Evolutionary conservation across 2,797 vertebrate species (phyloP), one percentile per base, ranked within the genome.

Genomic region (Pitangus sulphuratus): DNA sequence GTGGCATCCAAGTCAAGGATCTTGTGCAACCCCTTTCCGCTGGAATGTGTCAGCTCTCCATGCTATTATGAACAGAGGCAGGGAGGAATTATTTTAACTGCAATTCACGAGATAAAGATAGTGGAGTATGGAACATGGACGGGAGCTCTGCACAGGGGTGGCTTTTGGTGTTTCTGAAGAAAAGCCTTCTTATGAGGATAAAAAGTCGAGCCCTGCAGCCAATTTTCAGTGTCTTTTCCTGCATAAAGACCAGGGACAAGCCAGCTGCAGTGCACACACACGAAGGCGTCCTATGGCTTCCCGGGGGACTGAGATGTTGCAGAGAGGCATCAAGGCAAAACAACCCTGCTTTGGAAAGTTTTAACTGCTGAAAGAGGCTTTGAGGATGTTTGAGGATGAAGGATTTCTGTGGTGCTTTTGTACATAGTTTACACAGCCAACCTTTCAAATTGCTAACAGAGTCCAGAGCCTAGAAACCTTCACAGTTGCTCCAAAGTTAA

Each of bases 401-500:
- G 80, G 50, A 86, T 80, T 94, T 93, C 83, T 64, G 84, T 39
- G 40, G 82, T 90, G 77, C 78, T 84, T 93, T 96, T 87, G 56
- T 89, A 87, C 74, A 13, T 53, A 89, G 91, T 88, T 95, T 95
- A 96, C 37, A 44, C 58, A 91, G 89, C 58, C 88, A 89, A 45
- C 79, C 89, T 97, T 96, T 96, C 71, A 97, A 94, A 89, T 79
- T 87, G 56, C 94, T 89, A 91, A 39, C 39, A 48, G 83, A 90
- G 80, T 71, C 90, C 79, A 91, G 91, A 92, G 77, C 77, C 76
- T 77, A 91, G 88, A 96, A 94, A 97, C 22, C 42, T 84, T 78
- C 81, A 53, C 53, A 66, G 79, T 91, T 89, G 77, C 95, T 97
- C 95, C 80, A 90, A 82, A 95, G 83, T 94, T 97, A 91, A 95